Evolutionary conservation across 92 coral and sea anemone genomes (phyloP).

Genomic region (Meandrina meandrites): DNA sequence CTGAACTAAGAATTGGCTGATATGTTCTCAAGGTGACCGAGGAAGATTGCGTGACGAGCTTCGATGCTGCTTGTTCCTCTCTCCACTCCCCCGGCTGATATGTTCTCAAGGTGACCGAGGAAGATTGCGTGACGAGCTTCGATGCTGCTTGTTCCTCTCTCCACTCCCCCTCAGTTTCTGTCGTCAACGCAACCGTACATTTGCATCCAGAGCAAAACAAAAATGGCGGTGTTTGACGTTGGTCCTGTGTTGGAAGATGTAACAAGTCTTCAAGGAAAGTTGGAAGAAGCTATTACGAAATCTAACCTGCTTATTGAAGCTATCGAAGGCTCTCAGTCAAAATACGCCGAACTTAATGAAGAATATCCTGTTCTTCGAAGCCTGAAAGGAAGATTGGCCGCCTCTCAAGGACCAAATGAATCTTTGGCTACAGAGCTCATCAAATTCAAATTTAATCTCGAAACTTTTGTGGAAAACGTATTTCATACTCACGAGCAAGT

Average conservation of each 20-base stretch:
- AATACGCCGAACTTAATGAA: constrained; percentile 13
- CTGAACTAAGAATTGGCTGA: too few relatives aligned
- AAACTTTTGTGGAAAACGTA: constrained; percentile 34
- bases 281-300: constrained; percentile 57
- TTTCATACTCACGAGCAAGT: constrained; percentile 38
- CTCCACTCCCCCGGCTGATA: not conserved
- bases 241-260: constrained; percentile 36
- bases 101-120: too few relatives aligned
- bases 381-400: constrained; percentile 18
- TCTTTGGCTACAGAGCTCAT: constrained; percentile 46
- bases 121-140: too few relatives aligned
- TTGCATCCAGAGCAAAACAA: not conserved
- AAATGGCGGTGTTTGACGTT: constrained; percentile 44
- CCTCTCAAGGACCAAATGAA: constrained; percentile 48
- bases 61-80: too few relatives aligned
- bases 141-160: too few relatives aligned
- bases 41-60: too few relatives aligned
- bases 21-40: too few relatives aligned
- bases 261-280: constrained; percentile 46
- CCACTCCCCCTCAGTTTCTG: not conserved
- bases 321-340: constrained; percentile 40
- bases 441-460: constrained; percentile 58
- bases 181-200: not conserved
- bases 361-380: constrained; percentile 30
- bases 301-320: constrained; percentile 42